These are phyloP conservation scores for Porites divaricata DNA, from an alignment of 92 coral and sea anemone genomes.

Conservation along the genomic window DNA sequence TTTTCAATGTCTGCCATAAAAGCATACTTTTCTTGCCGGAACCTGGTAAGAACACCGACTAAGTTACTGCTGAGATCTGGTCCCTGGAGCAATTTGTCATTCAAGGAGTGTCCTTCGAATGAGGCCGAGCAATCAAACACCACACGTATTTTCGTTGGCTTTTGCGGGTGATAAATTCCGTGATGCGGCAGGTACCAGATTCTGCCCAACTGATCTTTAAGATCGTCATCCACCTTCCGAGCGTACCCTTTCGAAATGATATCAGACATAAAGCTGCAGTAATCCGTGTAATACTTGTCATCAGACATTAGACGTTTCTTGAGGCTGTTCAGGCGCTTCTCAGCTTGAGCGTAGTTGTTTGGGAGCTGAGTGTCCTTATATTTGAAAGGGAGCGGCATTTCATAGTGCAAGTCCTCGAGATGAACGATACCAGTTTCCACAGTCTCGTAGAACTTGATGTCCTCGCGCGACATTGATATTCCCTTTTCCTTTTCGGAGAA, in stretches of 20 bases:
- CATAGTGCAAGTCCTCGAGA: slow-evolving; percentile 59
- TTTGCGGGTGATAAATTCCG: slow-evolving; percentile 1
- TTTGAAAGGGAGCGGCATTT: slow-evolving; percentile 64
- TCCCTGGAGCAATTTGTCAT: slow-evolving; percentile 53
- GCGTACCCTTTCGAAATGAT: slow-evolving; percentile 54
- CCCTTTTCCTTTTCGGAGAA: slow-evolving; percentile 56
- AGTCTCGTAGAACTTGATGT: slow-evolving; percentile 41
- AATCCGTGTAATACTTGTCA: slow-evolving; percentile 42
- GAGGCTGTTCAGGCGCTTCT: slow-evolving; percentile 51
- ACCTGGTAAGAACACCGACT: slow-evolving; percentile 64
- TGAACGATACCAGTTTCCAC: slow-evolving; percentile 60
- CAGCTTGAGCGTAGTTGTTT: slow-evolving; percentile 54
- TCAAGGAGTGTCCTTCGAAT: slow-evolving; percentile 46
- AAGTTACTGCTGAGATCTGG: slow-evolving; percentile 59
- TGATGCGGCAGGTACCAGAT: slow-evolving; percentile 60
- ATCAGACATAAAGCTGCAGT: slow-evolving; percentile 53
- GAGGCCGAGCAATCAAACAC: slow-evolving; percentile 53
- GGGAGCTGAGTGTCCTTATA: slow-evolving; percentile 42
- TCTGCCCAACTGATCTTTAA: background rate
- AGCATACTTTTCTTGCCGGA: slow-evolving; percentile 60
- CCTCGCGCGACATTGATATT: slow-evolving; percentile 41
- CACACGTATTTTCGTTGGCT: slow-evolving; percentile 49
- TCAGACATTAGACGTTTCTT: slow-evolving; percentile 50
- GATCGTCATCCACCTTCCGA: slow-evolving; percentile 22
- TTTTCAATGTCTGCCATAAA: slow-evolving; percentile 67